A percentile compares a stretch with the other conserved stretches of the same genome.
Evolutionary conservation across 2,113 vertebrate genomes (phyloP).

Genomic region (Elephantulus edwardii): DNA sequence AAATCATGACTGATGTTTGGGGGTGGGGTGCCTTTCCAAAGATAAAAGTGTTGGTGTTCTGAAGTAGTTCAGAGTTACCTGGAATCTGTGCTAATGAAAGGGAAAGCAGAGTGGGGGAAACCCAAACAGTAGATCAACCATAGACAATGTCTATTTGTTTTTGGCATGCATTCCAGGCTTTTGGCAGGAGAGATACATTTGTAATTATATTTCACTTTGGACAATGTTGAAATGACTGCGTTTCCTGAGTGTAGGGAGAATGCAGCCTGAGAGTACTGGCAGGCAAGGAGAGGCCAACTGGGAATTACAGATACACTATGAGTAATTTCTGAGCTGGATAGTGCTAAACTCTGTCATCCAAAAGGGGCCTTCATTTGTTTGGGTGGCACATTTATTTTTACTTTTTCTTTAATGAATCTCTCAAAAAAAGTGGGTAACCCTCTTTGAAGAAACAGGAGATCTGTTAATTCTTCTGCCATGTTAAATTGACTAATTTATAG

Average conservation of each 20-base stretch:
- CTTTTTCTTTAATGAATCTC: not conserved
- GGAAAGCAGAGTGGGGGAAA: conserved; percentile 44
- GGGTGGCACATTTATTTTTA: conserved; percentile 39
- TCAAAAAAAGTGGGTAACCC: not conserved
- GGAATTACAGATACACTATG: conserved; percentile 65
- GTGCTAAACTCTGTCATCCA: conserved; percentile 50
- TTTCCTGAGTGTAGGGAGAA: conserved; percentile 69
- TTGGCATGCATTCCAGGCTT: conserved; percentile 44
- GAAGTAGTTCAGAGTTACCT: conserved; percentile 52
- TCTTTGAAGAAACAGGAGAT: not conserved
- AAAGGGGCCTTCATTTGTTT: conserved; percentile 35
- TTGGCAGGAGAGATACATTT: conserved; percentile 74
- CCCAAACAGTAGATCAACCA: conserved; percentile 68
- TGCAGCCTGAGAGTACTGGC: conserved; percentile 53
- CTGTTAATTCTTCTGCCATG: conserved; percentile 5
- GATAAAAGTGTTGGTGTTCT: not conserved
- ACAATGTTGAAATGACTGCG: conserved; percentile 73
- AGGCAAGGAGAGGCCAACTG: conserved; percentile 36
- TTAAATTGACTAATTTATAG: conserved; percentile 10
- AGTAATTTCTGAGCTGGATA: conserved; percentile 65
- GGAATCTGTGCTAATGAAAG: conserved; percentile 20
- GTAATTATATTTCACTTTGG: conserved; percentile 78
- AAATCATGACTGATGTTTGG: not conserved
- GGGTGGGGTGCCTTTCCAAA: conserved; percentile 27
- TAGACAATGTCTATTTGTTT: conserved; percentile 66